Percentiles rank a stretch among this genome's conserved stretches.
phyloP scores from a whole-genome alignment of 2,797 vertebrate genomes.

The Amblyraja radiata region DNA sequence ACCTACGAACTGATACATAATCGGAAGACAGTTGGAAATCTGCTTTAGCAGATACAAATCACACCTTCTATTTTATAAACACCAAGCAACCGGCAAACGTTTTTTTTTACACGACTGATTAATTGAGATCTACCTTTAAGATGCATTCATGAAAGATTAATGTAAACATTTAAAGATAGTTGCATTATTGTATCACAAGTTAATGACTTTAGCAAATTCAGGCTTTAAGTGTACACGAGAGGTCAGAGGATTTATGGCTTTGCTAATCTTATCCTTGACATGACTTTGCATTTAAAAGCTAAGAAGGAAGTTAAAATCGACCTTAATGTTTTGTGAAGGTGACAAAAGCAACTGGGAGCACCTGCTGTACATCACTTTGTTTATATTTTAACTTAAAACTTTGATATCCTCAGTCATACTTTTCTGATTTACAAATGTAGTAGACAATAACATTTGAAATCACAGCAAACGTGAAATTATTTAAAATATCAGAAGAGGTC shows the following conservation, averaged over 20 bases:
- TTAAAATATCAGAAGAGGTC: conserved; percentile 44
- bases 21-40: conserved; percentile 44
- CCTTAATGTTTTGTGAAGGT: conserved; percentile 71
- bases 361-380: conserved; percentile 78
- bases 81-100: conserved; percentile 55
- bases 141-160: conserved; percentile 49
- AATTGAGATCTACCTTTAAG: conserved; percentile 54
- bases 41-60: conserved; percentile 52
- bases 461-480: conserved; percentile 39
- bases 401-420: conserved; percentile 62
- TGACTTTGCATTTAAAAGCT: conserved; percentile 68
- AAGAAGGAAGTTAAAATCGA: conserved; percentile 68
- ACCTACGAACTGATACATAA: conserved; percentile 47
- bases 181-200: conserved; percentile 36
- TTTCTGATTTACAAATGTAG: conserved; percentile 54
- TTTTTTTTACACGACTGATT: conserved; percentile 49
- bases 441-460: conserved; percentile 61
- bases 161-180: conserved; percentile 36
- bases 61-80: conserved; percentile 49
- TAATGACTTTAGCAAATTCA: conserved; percentile 41
- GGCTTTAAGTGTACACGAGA: conserved; percentile 43
- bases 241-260: conserved; percentile 62
- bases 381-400: conserved; percentile 60
- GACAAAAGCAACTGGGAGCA: conserved; percentile 64
- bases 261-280: conserved; percentile 68